phyloP scores from a whole-genome alignment of 2,888 invertebrate species.

The Anodontia alba region DNA sequence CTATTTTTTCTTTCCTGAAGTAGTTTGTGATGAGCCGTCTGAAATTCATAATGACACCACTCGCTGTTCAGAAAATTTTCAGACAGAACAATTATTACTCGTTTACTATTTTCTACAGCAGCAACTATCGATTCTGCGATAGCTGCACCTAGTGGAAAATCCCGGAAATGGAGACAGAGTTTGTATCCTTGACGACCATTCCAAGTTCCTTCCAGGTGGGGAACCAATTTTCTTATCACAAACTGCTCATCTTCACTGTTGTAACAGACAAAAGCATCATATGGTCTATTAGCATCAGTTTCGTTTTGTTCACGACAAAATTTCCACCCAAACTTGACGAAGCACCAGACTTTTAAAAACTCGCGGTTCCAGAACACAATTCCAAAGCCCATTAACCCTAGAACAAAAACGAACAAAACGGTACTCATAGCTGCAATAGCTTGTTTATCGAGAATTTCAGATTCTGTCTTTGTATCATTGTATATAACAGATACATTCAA shows the following conservation, averaged over 20 bases:
- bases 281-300: constrained; percentile 81
- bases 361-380: constrained; percentile 33
- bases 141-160: constrained; percentile 78
- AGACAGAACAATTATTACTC: constrained; percentile 94
- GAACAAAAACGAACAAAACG: constrained; percentile 36
- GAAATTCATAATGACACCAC: constrained; percentile 95
- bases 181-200: constrained; percentile 87
- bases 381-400: constrained; percentile 46
- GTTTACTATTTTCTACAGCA: constrained; percentile 93
- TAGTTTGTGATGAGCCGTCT: constrained; percentile 92
- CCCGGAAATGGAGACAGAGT: constrained; percentile 72
- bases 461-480: not conserved
- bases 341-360: constrained; percentile 36
- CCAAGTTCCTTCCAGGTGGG: constrained; percentile 92
- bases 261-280: constrained; percentile 96
- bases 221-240: constrained; percentile 93
- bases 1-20: constrained; percentile 91
- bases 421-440: constrained; percentile 16
- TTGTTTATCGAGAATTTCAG: not conserved
- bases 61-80: constrained; percentile 96
- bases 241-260: constrained; percentile 91
- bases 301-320: not conserved
- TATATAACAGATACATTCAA: constrained; percentile 16
- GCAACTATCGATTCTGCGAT: constrained; percentile 94
- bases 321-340: constrained; percentile 35